These are phyloP conservation scores for Cryptus armator DNA, from an alignment of 2,888 invertebrate species.

Conservation along the genomic window DNA sequence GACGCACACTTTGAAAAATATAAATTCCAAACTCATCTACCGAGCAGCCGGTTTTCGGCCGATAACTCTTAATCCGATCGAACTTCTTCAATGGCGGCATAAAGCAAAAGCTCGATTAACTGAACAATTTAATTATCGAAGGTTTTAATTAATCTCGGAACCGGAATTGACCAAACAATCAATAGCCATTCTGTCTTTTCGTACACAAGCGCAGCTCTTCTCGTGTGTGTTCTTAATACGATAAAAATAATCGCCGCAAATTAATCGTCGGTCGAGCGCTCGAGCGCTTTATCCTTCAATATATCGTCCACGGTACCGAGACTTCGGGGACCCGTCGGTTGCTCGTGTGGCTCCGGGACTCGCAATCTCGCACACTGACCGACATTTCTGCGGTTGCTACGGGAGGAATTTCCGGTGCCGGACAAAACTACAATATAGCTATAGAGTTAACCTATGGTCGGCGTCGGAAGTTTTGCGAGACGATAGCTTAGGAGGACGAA, in stretches of 20 bases:
- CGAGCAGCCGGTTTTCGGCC: background rate
- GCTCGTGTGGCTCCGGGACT: slow-evolving; percentile 45
- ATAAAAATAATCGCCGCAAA: slow-evolving; percentile 44
- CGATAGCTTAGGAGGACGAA: background rate
- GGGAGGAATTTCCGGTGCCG: slow-evolving; percentile 69
- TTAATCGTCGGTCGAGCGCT: slow-evolving; percentile 40
- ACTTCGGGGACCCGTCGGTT: slow-evolving; percentile 72
- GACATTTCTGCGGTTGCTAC: slow-evolving; percentile 77
- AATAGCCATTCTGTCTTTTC: slow-evolving; percentile 11
- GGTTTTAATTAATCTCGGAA: slow-evolving; percentile 33
- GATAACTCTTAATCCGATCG: background rate
- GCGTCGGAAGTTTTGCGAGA: slow-evolving; percentile 10
- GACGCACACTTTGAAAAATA: background rate
- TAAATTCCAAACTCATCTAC: background rate
- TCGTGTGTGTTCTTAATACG: slow-evolving; percentile 22
- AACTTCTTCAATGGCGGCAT: background rate
- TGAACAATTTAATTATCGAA: slow-evolving; percentile 4
- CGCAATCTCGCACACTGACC: slow-evolving; percentile 73
- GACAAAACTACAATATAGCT: slow-evolving; percentile 27
- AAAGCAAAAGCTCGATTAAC: background rate
- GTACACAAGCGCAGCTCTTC: slow-evolving; percentile 15
- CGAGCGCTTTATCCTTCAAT: slow-evolving; percentile 14
- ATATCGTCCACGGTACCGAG: slow-evolving; percentile 26
- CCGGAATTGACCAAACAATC: slow-evolving; percentile 23
- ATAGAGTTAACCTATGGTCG: too few species aligned